These are phyloP conservation scores for Seira musarum DNA, from an alignment of 2,888 invertebrate genomes.

Conservation along the genomic window DNA sequence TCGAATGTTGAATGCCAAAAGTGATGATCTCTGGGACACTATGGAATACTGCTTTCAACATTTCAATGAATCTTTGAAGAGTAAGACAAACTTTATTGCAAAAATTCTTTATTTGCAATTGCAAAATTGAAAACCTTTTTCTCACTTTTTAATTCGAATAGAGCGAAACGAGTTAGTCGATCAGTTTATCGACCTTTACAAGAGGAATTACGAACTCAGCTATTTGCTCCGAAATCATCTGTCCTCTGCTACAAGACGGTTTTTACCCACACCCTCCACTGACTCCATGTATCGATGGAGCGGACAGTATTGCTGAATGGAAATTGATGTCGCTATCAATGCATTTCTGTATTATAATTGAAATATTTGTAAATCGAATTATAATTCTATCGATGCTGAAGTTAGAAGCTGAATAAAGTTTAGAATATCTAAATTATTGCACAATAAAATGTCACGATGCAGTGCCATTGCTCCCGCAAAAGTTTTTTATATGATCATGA, in stretches of 20 bases:
- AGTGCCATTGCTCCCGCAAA: no score
- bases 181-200: conserved; percentile 79
- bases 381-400: no score
- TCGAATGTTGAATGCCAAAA: conserved; percentile 77
- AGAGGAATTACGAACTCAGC: conserved; percentile 81
- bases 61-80: conserved; percentile 79
- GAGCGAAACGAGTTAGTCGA: conserved; percentile 80
- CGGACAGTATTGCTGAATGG: no score
- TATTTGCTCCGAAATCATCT: conserved; percentile 77
- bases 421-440: no score
- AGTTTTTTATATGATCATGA: no score
- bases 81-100: conserved; percentile 72
- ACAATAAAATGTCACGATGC: no score
- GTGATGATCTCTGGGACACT: conserved; percentile 82
- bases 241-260: conserved; percentile 6
- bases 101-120: neutral
- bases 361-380: no score
- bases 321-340: no score
- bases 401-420: no score
- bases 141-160: conserved; percentile 71
- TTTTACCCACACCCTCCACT: conserved; percentile 1
- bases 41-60: conserved; percentile 78
- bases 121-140: neutral
- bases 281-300: no score
- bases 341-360: no score